Base-by-base conservation (phyloP, 2,113 vertebrate genomes). In the Benitochromis conjunctus region DNA sequence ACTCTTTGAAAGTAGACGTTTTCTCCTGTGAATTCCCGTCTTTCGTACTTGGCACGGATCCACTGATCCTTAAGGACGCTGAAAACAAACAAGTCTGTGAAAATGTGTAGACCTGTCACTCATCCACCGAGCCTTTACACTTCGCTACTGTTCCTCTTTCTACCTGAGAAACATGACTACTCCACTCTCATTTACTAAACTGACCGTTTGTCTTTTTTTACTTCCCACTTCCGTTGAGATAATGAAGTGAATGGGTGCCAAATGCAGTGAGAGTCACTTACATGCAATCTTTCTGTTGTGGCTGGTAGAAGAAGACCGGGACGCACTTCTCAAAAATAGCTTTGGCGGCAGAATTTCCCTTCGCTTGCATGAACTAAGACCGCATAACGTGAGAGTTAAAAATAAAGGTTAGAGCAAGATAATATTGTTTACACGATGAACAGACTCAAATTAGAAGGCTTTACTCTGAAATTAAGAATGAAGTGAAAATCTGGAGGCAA, bases 41-140 rank as follows among this genome's bases (percentile, higher is more conserved):
- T 96, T 92, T 98, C 98, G 48, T 99, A 99, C 92, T 99, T 99
- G 76, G 98, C 97, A 90, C 97, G 97, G 90, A 98, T 98, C 98
- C 98, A 98, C 11, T 99, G 98, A 77, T 98, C 97, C 88, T 92
- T 98, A 89, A 99, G 97, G 87, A 98, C 96, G 62, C 98, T 98
- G 90, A 46, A 62, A 83, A 92, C 19, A 85, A 62, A 9, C 34
- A 77, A n/a, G 71, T 10, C 4, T 3, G 2, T 53, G 43, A 43
- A 55, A 43, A 78, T 12, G 4, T 21, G 26, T 16, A 24, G 19
- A n/a, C 13, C 8, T 79, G 38, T 54, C 24, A 83, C 1, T 19
- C 21, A 77, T 62, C 6, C 31, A 9, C 36, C 2, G 11, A 78
- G 3, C n/a, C n/a, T 13, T 6, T 5, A 51, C 12, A 29, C 58